Evolutionary conservation across 2,888 invertebrate species (phyloP).

Genomic region (Troides aeacus): DNA sequence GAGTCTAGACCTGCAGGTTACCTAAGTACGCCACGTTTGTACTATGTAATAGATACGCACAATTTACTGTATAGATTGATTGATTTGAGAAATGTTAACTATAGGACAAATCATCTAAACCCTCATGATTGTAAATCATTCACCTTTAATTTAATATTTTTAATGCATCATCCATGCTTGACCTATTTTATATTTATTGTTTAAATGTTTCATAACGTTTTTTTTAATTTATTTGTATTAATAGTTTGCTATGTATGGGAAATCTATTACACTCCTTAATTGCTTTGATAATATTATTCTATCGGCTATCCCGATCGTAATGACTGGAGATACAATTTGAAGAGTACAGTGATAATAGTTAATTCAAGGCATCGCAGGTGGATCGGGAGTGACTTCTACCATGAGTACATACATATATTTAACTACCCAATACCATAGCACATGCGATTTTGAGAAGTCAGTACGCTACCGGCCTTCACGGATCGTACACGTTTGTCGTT

Average conservation of each 20-base stretch:
- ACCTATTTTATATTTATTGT: background rate
- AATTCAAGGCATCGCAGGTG: background rate
- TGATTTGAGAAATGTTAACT: conserved; percentile 31
- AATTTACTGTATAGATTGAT: conserved; percentile 41
- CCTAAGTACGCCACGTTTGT: conserved; percentile 40
- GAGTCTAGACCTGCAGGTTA: conserved; percentile 46
- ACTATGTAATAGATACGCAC: conserved; percentile 56
- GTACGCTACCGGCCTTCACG: too few relatives aligned
- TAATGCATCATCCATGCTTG: conserved; percentile 16
- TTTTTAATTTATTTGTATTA: background rate
- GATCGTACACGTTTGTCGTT: too few relatives aligned
- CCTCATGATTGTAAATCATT: conserved; percentile 44
- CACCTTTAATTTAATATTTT: conserved; percentile 48
- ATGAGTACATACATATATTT: background rate
- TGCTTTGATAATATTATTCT: background rate
- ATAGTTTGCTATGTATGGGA: conserved; percentile 2
- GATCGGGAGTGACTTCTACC: background rate
- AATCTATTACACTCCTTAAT: background rate
- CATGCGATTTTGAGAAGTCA: background rate
- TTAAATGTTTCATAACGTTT: background rate
- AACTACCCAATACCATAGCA: too few relatives aligned
- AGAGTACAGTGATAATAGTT: background rate
- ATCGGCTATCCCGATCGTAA: background rate
- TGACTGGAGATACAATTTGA: background rate
- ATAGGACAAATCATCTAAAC: background rate